Evolutionary conservation across 2,797 vertebrate genomes (phyloP), one percentile per base, ranked within the genome.

Genomic region (Rallus crepitans): DNA sequence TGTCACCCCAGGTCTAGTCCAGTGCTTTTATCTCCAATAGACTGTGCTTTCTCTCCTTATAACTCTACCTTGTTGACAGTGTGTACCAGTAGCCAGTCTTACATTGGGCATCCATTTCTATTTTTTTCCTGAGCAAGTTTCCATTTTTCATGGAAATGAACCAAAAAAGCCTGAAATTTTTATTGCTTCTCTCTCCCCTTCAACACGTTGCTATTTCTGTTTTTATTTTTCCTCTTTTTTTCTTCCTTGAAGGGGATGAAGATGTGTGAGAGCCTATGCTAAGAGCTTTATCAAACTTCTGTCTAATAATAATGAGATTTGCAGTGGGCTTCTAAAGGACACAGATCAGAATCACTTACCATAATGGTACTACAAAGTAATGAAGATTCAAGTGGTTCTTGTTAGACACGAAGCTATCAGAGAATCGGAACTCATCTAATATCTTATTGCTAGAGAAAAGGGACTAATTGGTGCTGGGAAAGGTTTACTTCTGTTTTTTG

Each of bases 351-450:
- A 82, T 88, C 93, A 98, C 97, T 98, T 98, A 95, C 87, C 84
- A 86, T 97, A 98, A 98, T 98, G 97, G 92, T 90, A 90, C 97
- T 97, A 97, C 94, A 97, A 95, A 97, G 93, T 98, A 98, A 98
- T 96, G 98, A 98, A 98, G 94, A 93, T 96, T 98, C 97, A 97
- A 98, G 98, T 97, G 97, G 91, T 89, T 97, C 97, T 98, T 97
- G 94, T 97, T 97, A 97, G 88, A 94, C 76, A 89, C 60, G 95
- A 97, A 97, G 96, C 95, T 97, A 93, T 93, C 78, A 92, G 87
- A 92, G 96, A 97, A 97, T 97, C 78, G 56, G 89, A 93, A 93
- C 86, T 96, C 14, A 2, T 95, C 94, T 97, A 60, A 82, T 89
- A 95, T 78, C 82, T 94, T 94, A 56, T 86, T 97, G 89, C 95